These are phyloP conservation scores for Rhinolophus sinicus DNA, from an alignment of 2,113 vertebrate genomes.

Conservation along the genomic window DNA sequence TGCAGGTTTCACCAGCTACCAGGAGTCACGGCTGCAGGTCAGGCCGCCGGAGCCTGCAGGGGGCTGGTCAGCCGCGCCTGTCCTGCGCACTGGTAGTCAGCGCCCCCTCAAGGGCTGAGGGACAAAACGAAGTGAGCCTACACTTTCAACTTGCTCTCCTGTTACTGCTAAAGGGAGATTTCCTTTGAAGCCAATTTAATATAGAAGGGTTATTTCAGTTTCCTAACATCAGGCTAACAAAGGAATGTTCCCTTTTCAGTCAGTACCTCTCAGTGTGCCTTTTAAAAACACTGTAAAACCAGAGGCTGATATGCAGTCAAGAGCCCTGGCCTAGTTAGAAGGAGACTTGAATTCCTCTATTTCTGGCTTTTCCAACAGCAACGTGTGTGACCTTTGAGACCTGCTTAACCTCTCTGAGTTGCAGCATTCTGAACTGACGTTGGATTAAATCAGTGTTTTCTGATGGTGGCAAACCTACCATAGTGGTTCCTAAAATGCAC, in stretches of 20 bases:
- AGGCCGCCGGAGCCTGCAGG: rapidly evolving
- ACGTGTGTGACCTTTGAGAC: neutral
- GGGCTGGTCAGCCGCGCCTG: neutral
- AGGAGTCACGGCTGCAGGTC: neutral
- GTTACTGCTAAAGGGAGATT: neutral
- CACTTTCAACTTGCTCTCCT: neutral
- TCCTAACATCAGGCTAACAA: neutral
- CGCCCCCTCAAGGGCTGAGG: rapidly evolving
- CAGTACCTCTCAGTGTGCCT: neutral
- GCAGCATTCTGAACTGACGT: neutral
- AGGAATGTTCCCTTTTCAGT: conserved; percentile 25
- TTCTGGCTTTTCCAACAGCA: conserved; percentile 13
- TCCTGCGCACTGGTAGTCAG: too few relatives aligned
- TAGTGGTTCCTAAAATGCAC: neutral
- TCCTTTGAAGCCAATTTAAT: conserved; percentile 6
- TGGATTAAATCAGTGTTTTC: neutral
- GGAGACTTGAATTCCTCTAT: neutral
- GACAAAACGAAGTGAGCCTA: neutral
- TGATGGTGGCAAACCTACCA: neutral
- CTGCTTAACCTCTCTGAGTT: neutral
- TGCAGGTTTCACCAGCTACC: neutral
- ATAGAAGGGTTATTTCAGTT: neutral
- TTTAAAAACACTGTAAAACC: neutral
- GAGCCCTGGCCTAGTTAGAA: conserved; percentile 12
- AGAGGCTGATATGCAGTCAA: neutral